These are phyloP conservation scores for Ceramica pisi DNA, from an alignment of 2,888 invertebrate species.

Conservation along the genomic window DNA sequence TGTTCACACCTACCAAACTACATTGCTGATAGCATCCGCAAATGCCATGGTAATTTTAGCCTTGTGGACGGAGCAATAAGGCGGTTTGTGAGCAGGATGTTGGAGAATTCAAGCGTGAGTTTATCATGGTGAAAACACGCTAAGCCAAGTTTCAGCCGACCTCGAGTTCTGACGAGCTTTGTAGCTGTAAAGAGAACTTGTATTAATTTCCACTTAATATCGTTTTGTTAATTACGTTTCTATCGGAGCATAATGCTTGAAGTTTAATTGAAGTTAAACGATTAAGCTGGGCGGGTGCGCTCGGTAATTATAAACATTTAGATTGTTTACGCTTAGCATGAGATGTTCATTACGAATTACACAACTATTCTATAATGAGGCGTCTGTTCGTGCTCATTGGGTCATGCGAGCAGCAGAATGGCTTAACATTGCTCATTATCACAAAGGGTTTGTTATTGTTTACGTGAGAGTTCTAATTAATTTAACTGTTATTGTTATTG, in stretches of 20 bases:
- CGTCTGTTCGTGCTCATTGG: constrained; percentile 48
- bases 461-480: constrained; percentile 6
- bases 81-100: constrained; percentile 19
- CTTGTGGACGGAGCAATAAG: constrained; percentile 40
- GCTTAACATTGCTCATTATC: constrained; percentile 28
- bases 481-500: constrained; percentile 1
- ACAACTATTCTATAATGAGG: constrained; percentile 53
- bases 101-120: constrained; percentile 18
- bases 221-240: constrained; percentile 73
- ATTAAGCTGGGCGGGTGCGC: constrained; percentile 50
- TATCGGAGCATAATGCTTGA: constrained; percentile 67
- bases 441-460: constrained; percentile 17
- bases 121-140: constrained; percentile 69
- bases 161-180: constrained; percentile 78
- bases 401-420: constrained; percentile 30
- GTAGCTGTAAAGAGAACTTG: constrained; percentile 74
- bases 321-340: constrained; percentile 49
- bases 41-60: constrained; percentile 44
- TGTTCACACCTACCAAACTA: constrained; percentile 71
- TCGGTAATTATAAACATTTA: constrained; percentile 60
- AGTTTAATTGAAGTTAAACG: constrained; percentile 68
- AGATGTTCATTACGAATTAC: constrained; percentile 50
- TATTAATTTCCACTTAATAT: constrained; percentile 76
- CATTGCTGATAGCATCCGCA: constrained; percentile 52
- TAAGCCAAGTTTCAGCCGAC: constrained; percentile 80